Conservation (phyloP, 2,888 invertebrate genomes). For the Sialis lutaria region DNA sequence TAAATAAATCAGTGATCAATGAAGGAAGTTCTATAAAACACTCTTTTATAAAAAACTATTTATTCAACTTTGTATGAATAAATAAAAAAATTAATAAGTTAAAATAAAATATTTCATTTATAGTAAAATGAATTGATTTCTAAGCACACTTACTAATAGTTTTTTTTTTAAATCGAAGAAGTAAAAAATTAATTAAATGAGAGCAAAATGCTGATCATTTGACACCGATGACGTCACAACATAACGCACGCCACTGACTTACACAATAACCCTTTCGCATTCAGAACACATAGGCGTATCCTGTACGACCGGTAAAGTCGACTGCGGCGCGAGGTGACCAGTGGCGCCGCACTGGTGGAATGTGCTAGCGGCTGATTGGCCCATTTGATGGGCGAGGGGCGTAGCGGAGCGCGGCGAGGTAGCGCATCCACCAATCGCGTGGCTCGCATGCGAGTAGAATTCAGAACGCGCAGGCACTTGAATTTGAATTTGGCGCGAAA, state of each 20-base stretch:
- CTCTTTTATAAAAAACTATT: too few species aligned
- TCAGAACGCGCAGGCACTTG: slow-evolving; percentile 21
- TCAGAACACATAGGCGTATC: slow-evolving; percentile 56
- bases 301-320: slow-evolving; percentile 30
- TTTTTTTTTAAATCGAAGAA: background rate
- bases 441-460: slow-evolving; percentile 63
- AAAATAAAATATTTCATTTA: too few species aligned
- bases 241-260: slow-evolving; percentile 33
- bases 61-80: too few species aligned
- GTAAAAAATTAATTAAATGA: background rate
- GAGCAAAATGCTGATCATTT: background rate
- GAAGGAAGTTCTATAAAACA: too few species aligned
- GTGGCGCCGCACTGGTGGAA: slow-evolving; percentile 18
- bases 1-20: too few species aligned
- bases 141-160: too few species aligned
- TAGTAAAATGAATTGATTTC: too few species aligned
- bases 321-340: background rate
- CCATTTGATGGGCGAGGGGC: slow-evolving; percentile 26
- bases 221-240: background rate
- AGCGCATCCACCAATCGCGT: slow-evolving; percentile 49
- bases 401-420: slow-evolving; percentile 38
- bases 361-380: slow-evolving; percentile 18
- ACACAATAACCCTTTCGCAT: slow-evolving; percentile 79
- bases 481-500: background rate
- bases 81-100: too few species aligned